Evolutionary conservation across 2,888 invertebrate species (phyloP).

Genomic region (Gymnocheta viridis): DNA sequence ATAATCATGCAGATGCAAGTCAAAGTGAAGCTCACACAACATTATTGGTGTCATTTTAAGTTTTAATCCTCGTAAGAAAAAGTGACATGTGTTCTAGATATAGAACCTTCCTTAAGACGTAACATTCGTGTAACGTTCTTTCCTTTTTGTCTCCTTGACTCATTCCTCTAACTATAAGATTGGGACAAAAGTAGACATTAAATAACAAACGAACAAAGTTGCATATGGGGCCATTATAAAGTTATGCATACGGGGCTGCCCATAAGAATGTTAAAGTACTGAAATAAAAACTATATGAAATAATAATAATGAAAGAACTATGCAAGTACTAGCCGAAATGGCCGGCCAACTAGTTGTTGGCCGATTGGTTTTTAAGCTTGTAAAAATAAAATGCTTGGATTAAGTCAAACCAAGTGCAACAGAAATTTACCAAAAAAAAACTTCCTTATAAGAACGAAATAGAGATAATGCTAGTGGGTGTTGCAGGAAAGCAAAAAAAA

Average conservation of each 20-base stretch:
- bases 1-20: slow-evolving; percentile 62
- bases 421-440: slow-evolving; percentile 49
- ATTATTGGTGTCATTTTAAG: slow-evolving; percentile 69
- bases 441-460: slow-evolving; percentile 56
- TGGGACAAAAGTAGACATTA: slow-evolving; percentile 52
- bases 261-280: slow-evolving; percentile 2
- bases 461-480: slow-evolving; percentile 66
- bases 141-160: slow-evolving; percentile 1
- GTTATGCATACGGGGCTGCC: slow-evolving; percentile 30
- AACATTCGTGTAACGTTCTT: slow-evolving; percentile 31
- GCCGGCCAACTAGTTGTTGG: slow-evolving; percentile 12
- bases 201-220: slow-evolving; percentile 60
- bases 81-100: slow-evolving; percentile 70
- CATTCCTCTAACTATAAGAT: slow-evolving; percentile 11
- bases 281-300: slow-evolving; percentile 21
- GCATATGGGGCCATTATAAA: slow-evolving; percentile 62
- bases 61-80: slow-evolving; percentile 70
- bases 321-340: slow-evolving; percentile 27
- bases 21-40: slow-evolving; percentile 63
- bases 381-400: slow-evolving; percentile 59
- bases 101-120: slow-evolving; percentile 52
- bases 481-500: slow-evolving; percentile 50
- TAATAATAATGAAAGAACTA: slow-evolving; percentile 40
- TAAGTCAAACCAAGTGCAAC: slow-evolving; percentile 56
- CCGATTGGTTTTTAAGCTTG: slow-evolving; percentile 52